phyloP scores from a whole-genome alignment of 1,140 invertebrate genomes.

The Vanessa atalanta region DNA sequence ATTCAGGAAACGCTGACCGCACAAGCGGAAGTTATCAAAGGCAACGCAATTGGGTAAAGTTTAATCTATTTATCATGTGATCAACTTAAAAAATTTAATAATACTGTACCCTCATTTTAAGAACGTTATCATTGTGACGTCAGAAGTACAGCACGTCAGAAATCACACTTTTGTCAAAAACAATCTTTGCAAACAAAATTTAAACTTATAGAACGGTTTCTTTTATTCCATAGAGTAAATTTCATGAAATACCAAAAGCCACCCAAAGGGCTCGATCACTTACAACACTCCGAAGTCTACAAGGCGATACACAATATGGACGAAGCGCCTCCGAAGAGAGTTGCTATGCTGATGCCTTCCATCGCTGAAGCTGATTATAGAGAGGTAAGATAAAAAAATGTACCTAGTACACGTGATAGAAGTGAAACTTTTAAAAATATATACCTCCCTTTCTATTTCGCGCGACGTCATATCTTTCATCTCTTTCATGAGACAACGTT shows the following conservation, averaged over 20 bases:
- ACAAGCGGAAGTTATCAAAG: conserved; percentile 88
- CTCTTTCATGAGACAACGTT: too few relatives aligned
- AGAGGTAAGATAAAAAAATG: conserved; percentile 49
- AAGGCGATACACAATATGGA: conserved; percentile 88
- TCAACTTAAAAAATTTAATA: too few relatives aligned
- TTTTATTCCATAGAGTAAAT: conserved; percentile 83
- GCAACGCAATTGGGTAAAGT: conserved; percentile 86
- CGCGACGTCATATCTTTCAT: too few relatives aligned
- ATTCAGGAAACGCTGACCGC: conserved; percentile 87
- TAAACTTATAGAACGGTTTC: neutral
- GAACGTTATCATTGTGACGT: too few relatives aligned
- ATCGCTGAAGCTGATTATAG: conserved; percentile 84
- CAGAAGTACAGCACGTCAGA: too few relatives aligned
- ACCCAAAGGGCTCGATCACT: conserved; percentile 84
- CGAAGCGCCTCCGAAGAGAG: conserved; percentile 83
- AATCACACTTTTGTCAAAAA: too few relatives aligned
- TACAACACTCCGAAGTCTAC: conserved; percentile 87
- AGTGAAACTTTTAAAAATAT: too few relatives aligned
- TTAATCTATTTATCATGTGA: too few relatives aligned
- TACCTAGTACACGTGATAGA: too few relatives aligned
- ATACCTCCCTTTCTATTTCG: too few relatives aligned
- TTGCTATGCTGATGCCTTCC: conserved; percentile 84
- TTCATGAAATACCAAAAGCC: conserved; percentile 90
- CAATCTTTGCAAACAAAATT: too few relatives aligned
- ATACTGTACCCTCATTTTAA: too few relatives aligned